Percentiles rank a stretch among this genome's conserved stretches.
phyloP scores from a whole-genome alignment of 2,113 vertebrate species.

The Cygnus buccinator region DNA sequence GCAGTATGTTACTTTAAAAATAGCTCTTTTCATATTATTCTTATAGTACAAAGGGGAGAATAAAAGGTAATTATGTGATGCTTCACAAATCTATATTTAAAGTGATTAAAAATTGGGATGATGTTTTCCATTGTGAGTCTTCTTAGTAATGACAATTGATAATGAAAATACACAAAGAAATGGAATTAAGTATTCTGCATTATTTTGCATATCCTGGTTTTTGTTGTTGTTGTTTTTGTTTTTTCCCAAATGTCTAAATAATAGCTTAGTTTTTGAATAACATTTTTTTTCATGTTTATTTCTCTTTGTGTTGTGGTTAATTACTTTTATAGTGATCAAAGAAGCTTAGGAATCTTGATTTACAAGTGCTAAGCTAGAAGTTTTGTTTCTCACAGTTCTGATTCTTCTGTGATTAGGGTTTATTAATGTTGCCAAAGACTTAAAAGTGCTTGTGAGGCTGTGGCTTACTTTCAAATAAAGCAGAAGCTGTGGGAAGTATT shows the following conservation, averaged over 20 bases:
- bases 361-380: background rate
- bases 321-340: constrained; percentile 28
- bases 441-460: background rate
- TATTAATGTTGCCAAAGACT: background rate
- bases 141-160: background rate
- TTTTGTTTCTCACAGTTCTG: background rate
- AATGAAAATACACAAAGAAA: constrained; percentile 24
- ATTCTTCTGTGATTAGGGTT: background rate
- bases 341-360: background rate
- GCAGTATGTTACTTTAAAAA: constrained; percentile 11
- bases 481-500: background rate
- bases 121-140: background rate
- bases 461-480: background rate
- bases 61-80: constrained; percentile 29
- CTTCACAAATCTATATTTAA: constrained; percentile 31
- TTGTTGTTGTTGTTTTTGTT: background rate
- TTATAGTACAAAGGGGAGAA: background rate
- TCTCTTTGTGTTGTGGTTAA: background rate
- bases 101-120: constrained; percentile 29
- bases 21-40: background rate
- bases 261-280: background rate
- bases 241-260: background rate
- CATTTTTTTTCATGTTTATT: background rate
- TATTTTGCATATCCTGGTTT: background rate
- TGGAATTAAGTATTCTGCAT: background rate